Conservation (phyloP, 1,140 invertebrate species). For the Drosophila carrolli region DNA sequence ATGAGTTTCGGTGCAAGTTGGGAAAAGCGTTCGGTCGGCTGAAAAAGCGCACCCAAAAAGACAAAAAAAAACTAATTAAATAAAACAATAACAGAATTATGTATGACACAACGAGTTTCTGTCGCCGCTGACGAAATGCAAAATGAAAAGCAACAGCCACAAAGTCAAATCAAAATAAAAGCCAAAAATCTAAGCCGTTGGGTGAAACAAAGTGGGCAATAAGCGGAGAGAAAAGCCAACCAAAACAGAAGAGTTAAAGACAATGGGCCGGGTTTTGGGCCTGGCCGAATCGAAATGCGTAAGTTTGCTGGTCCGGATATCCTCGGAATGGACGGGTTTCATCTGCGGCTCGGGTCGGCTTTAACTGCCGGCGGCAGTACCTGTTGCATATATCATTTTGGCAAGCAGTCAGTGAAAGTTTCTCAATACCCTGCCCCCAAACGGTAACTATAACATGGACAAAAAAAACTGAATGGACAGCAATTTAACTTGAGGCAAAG, state of each 20-base stretch:
- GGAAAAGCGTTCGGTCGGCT: slow-evolving; percentile 25
- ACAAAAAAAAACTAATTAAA: slow-evolving; percentile 53
- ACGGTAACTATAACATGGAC: neutral
- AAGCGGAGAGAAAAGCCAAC: slow-evolving; percentile 47
- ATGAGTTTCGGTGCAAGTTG: slow-evolving; percentile 1
- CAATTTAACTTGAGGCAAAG: slow-evolving; percentile 21
- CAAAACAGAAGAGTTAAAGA: slow-evolving; percentile 28
- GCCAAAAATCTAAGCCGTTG: slow-evolving; percentile 16
- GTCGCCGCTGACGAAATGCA: slow-evolving; percentile 50
- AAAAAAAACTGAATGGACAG: slow-evolving; percentile 3
- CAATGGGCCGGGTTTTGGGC: slow-evolving; percentile 36
- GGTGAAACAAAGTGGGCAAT: slow-evolving; percentile 60
- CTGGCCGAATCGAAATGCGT: slow-evolving; percentile 43
- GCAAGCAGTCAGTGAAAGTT: slow-evolving; percentile 43
- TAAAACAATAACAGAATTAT: slow-evolving; percentile 52
- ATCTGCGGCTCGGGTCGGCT: slow-evolving; percentile 11
- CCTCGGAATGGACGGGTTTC: slow-evolving; percentile 39
- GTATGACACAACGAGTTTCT: slow-evolving; percentile 68
- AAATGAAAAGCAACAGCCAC: slow-evolving; percentile 61
- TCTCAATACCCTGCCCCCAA: slow-evolving; percentile 24
- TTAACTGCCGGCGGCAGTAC: slow-evolving; percentile 38
- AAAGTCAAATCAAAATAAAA: slow-evolving; percentile 54
- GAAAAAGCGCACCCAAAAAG: slow-evolving; percentile 26
- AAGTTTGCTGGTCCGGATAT: slow-evolving; percentile 58
- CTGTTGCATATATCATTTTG: slow-evolving; percentile 63